Base-by-base conservation (phyloP, 2,113 vertebrate genomes). In the Calyptommatus sinebrachiatus region DNA sequence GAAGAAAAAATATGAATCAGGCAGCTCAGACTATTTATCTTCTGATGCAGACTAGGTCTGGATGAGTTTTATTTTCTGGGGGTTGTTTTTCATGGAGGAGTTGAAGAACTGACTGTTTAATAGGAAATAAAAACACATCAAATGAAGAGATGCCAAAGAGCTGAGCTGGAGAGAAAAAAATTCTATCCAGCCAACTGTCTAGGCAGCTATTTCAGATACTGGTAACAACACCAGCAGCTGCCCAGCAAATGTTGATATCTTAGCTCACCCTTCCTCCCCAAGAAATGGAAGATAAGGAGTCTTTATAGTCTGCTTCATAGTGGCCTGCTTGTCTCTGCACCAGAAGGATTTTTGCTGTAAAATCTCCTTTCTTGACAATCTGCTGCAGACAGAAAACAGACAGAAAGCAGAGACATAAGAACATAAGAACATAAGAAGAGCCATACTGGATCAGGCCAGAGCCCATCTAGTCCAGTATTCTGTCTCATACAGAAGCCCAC, bases 101-200 rank as follows among this genome's bases (percentile, higher is more conserved):
- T 85, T 50, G 83, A 91, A 80, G 68, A 85, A 79, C 85, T 2
- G 31, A 0, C 71, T 78, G 85, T 78, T 87, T 82, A 84, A 87
- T 80, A 66, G 79, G 89, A 89, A 87, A 89, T 77, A 71, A 91
- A 92, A 93, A 88, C 83, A 86, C 84, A 81, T 8, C 65, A 82
- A 82, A 70, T 7, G 24, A 76, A 81, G 78, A 83, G 78, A 68
- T 77, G 81, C 41, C 80, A 76, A 66, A 77, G 86, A 79, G 50
- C 71, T 8, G 73, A 80, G 77, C 86, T 88, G 81, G 87, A 91
- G 35, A 41, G 35, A 41, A 41, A 41, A 91, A 91, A 92, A 88
- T 62, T 0, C 10, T 8, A 12, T 66, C 12, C 0, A 63, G 60
- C 76, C 71, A 41, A 46, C 65, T 6, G 89, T 91, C 92, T 86